These are phyloP conservation scores for Chromoteleia sp. DNA, from an alignment of 2,888 invertebrate genomes.

Conservation along the genomic window DNA sequence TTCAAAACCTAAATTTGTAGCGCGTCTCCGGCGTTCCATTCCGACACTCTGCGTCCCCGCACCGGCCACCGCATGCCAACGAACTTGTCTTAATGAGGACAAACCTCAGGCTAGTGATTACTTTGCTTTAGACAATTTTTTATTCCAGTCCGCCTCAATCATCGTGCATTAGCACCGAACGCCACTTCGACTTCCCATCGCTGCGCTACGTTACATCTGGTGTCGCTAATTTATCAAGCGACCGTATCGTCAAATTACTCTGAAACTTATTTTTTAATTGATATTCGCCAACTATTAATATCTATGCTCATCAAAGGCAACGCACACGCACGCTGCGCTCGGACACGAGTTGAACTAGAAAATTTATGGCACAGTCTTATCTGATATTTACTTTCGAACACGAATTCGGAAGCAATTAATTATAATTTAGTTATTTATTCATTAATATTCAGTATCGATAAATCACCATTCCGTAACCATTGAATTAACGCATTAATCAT, in stretches of 20 bases:
- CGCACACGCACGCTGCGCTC: slow-evolving; percentile 8
- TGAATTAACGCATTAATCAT: slow-evolving; percentile 40
- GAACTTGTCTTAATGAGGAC: slow-evolving; percentile 77
- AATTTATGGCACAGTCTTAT: slow-evolving; percentile 49
- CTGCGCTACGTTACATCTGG: slow-evolving; percentile 12
- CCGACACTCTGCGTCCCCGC: slow-evolving; percentile 65
- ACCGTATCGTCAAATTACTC: slow-evolving; percentile 7
- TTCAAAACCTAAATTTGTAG: slow-evolving; percentile 80
- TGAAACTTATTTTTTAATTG: slow-evolving; percentile 5
- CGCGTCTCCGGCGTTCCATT: slow-evolving; percentile 63
- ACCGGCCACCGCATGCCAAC: slow-evolving; percentile 63
- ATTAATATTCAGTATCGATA: slow-evolving; percentile 54
- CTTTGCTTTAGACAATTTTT: slow-evolving; percentile 77
- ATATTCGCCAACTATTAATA: slow-evolving; percentile 24
- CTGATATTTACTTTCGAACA: slow-evolving; percentile 48
- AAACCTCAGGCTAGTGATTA: slow-evolving; percentile 79
- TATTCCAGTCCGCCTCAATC: slow-evolving; percentile 46
- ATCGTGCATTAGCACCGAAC: slow-evolving; percentile 43
- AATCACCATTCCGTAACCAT: slow-evolving; percentile 39
- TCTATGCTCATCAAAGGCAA: slow-evolving; percentile 14
- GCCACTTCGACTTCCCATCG: slow-evolving; percentile 27
- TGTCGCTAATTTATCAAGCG: slow-evolving; percentile 23
- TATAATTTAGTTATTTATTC: slow-evolving; percentile 53
- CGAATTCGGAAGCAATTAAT: slow-evolving; percentile 57
- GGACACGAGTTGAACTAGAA: slow-evolving; percentile 13